These are phyloP conservation scores for Cercocebus atys DNA, from an alignment of 2,113 vertebrate species.

Conservation along the genomic window DNA sequence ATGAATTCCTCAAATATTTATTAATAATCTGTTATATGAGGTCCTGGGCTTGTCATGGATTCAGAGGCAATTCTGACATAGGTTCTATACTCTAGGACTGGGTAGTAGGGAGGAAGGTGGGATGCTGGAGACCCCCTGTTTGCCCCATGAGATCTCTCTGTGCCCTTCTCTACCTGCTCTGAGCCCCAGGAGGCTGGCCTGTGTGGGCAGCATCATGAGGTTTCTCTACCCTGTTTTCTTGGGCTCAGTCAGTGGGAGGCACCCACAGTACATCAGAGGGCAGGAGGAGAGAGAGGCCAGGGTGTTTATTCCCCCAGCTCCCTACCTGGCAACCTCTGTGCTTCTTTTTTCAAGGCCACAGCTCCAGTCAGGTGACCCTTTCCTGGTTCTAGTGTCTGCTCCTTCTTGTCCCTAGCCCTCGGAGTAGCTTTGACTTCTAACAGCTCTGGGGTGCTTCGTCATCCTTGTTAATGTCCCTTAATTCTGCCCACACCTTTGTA, in stretches of 20 bases:
- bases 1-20: neutral
- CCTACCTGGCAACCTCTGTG: too few relatives aligned
- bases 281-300: neutral
- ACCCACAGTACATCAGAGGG: neutral
- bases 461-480: neutral
- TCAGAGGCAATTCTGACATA: neutral
- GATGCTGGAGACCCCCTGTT: neutral
- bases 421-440: neutral
- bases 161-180: neutral
- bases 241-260: neutral
- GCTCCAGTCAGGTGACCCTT: neutral
- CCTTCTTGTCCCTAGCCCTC: neutral
- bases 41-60: neutral
- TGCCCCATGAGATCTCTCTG: neutral
- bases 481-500: neutral
- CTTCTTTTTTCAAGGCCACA: neutral
- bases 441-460: neutral
- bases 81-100: neutral
- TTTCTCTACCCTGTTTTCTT: neutral
- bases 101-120: neutral
- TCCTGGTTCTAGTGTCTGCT: neutral
- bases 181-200: neutral
- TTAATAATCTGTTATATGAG: neutral
- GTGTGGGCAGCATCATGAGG: fast-evolving
- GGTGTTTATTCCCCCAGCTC: too few relatives aligned